Base-by-base conservation (phyloP, 2,888 invertebrate species). In the Latrodectus hesperus region DNA sequence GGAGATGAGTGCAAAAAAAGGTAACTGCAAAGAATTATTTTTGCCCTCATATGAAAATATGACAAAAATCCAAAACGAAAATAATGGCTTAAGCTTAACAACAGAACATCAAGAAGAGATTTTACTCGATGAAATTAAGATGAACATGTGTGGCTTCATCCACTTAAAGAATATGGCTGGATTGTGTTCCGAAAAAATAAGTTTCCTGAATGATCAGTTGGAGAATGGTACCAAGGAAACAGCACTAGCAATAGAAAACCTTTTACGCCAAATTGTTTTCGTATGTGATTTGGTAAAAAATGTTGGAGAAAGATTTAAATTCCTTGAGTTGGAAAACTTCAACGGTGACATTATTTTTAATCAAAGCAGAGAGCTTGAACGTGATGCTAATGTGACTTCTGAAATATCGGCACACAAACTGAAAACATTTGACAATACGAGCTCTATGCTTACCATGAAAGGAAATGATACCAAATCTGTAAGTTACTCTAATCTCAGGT, bases 201-300 rank as follows among this genome's bases (percentile, higher is more conserved):
- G 12, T 17, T 65, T 55, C 14, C 22, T 74, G 68, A 79, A 68
- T 10, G 60, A 49, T n/a, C 52, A 60, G 9, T 52, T 84, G n/a
- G 73, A 84, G 9, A 65, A 78, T n/a, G 52, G 53, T 1, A 53
- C 78, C 11, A 38, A 17, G 9, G 55, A 53, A 16, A n/a, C 64
- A 9, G 53, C 52, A 16, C 38, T 52, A 49, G 38, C 78, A 11
- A 52, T 51, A 5, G 67, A 78, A 0, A 16, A 26, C 10, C 22
- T 78, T 16, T n/a, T 53, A 6, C 22, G 53, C 26, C 64, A 78
- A 22, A n/a, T 78, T 51, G 26, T 22, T 9, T 55, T 67, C 16
- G 53, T 77, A 1, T 11, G 22, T 3, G 53, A 72, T n/a, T n/a
- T 64, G 22, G 64, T 71, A 9, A 52, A 64, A 11, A 55, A 51